Base-by-base conservation (phyloP, 2,888 invertebrate genomes). In the Leptura quadrifasciata region DNA sequence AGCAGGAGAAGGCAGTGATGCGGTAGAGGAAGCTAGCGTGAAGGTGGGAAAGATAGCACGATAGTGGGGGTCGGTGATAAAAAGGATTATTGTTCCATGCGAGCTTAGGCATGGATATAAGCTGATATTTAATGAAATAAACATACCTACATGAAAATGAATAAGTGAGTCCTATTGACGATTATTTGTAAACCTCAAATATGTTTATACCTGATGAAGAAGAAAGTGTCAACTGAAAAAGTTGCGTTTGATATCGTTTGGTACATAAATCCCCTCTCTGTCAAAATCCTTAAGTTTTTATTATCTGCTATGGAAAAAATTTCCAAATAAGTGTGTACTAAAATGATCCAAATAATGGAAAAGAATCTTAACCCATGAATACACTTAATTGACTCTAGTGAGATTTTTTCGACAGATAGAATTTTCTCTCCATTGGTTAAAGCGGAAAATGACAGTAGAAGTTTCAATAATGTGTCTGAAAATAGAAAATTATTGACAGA, bases 191-290 rank as follows among this genome's bases (percentile, higher is more conserved):
- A 61, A 70, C 58, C 60, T 63, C 18, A 39, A 75, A 35, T 17
- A 12, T 24, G 58, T 71, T 8, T 12, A 52, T 84, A 95, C 94
- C 95, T 95, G 81, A 96, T 95, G 84, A 95, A 95, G 90, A 96
- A 96, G 90, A 96, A 96, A 5, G 95, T 95, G 85, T 96, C 96
- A 58, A 96, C 96, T 64, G 96, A 95, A 87, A 95, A 95, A 6
- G 95, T 95, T 0, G 95, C 96, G 88, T 96, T 96, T 75, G 95
- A 94, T 75, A 96, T 93, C 0, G 95, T 94, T 88, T 96, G 96
- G 88, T 95, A 96, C 89, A 94, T 91, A 87, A 95, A 93, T 83
- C 93, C 93, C 73, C 95, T 91, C 88, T 96, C 95, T 0, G 93
- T 94, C 79, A 95, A 91, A 1, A 92, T 92, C 67, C 95, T 91